Percentiles rank a stretch among this genome's conserved stretches.
Evolutionary conservation across 2,113 vertebrate genomes (phyloP).

Genomic region (Notiomystis cincta): DNA sequence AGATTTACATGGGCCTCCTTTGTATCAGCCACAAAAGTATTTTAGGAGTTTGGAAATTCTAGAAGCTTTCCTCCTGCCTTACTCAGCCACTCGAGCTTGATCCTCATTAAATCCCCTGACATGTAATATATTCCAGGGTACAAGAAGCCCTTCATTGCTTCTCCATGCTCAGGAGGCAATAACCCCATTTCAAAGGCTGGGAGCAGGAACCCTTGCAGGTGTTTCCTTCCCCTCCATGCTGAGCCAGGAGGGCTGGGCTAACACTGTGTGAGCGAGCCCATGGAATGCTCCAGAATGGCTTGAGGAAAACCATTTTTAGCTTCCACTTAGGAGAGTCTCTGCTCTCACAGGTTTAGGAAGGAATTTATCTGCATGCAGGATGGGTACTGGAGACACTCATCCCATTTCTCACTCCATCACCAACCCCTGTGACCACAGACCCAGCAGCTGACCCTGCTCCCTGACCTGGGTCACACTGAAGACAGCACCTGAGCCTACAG

Average conservation of each 20-base stretch:
- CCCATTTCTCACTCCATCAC: not conserved
- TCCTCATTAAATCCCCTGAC: conserved; percentile 65
- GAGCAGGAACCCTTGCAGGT: conserved; percentile 42
- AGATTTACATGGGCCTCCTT: conserved; percentile 59
- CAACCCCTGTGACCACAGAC: not conserved
- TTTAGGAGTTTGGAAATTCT: conserved; percentile 69
- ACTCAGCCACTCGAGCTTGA: conserved; percentile 58
- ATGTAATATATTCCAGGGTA: conserved; percentile 58
- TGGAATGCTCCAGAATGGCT: not conserved
- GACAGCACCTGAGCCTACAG: not conserved
- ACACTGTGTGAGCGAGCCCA: not conserved
- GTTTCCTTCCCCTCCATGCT: conserved; percentile 15
- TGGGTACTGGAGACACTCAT: not conserved
- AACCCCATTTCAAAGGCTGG: conserved; percentile 51
- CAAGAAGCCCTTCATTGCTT: conserved; percentile 54
- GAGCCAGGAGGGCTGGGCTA: not conserved
- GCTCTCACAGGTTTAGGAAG: not conserved
- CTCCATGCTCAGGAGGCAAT: conserved; percentile 48
- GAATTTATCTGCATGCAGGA: not conserved
- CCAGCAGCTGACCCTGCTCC: not conserved
- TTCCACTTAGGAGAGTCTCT: not conserved
- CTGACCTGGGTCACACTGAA: not conserved
- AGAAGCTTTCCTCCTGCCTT: conserved; percentile 59
- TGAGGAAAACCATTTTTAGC: not conserved
- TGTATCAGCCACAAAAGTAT: conserved; percentile 56